phyloP scores from a whole-genome alignment of 1,140 invertebrate species.

The Bradynema listronoti region DNA sequence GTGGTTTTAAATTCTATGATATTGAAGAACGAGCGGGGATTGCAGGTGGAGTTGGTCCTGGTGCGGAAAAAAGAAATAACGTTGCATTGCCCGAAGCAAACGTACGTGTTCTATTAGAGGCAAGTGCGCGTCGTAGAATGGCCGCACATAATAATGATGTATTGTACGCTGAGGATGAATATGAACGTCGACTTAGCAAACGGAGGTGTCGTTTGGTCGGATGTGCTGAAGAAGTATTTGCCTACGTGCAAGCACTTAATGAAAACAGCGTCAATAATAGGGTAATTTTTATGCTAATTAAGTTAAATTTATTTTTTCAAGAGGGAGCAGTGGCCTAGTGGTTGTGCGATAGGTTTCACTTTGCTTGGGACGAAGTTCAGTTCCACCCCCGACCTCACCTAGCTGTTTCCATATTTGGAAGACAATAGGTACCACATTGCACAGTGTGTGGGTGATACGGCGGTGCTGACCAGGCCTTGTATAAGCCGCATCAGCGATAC shows the following conservation, averaged over 20 bases:
- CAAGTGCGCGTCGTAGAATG: constrained; percentile 25
- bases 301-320: too few relatives aligned
- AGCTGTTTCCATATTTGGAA: too few relatives aligned
- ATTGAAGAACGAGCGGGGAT: constrained; percentile 26
- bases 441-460: too few relatives aligned
- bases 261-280: constrained; percentile 20
- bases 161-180: constrained; percentile 31
- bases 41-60: too few relatives aligned
- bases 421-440: too few relatives aligned
- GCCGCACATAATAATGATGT: constrained; percentile 36
- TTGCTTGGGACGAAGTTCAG: too few relatives aligned
- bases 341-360: too few relatives aligned
- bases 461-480: too few relatives aligned
- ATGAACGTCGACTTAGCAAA: constrained; percentile 31
- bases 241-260: constrained; percentile 29
- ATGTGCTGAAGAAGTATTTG: constrained; percentile 42
- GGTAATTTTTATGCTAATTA: constrained; percentile 8
- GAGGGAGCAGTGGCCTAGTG: too few relatives aligned
- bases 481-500: too few relatives aligned
- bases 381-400: too few relatives aligned
- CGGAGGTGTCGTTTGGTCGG: constrained; percentile 33
- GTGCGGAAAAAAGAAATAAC: constrained; percentile 19
- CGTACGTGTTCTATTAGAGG: constrained; percentile 32
- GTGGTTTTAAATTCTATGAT: constrained; percentile 38
- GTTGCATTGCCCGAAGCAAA: constrained; percentile 22